These are phyloP conservation scores for Parnassius orleans DNA, from an alignment of 2,888 invertebrate genomes.

Conservation along the genomic window DNA sequence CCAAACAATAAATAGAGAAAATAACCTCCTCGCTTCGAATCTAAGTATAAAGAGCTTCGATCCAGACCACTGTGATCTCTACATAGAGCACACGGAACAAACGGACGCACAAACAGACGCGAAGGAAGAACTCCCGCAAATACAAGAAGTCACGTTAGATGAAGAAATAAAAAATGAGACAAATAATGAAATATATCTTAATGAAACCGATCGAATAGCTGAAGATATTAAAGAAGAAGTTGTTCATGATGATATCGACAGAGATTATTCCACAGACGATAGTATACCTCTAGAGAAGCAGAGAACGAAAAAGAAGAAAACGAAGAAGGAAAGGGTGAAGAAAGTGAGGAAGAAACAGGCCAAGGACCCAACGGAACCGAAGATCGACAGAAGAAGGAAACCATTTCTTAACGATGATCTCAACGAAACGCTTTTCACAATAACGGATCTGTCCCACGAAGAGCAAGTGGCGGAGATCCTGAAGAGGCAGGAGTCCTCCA, in stretches of 20 bases:
- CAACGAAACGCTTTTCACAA: slow-evolving; percentile 62
- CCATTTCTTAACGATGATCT: slow-evolving; percentile 65
- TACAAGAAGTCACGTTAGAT: slow-evolving; percentile 23
- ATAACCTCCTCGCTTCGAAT: slow-evolving; percentile 40
- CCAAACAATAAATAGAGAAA: slow-evolving; percentile 46
- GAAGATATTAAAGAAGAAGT: slow-evolving; percentile 26
- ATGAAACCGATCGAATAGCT: slow-evolving; percentile 22
- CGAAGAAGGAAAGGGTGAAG: slow-evolving; percentile 32
- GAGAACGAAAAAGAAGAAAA: slow-evolving; percentile 39
- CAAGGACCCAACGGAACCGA: slow-evolving; percentile 41
- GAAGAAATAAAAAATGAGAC: slow-evolving; percentile 33
- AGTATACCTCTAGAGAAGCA: slow-evolving; percentile 48
- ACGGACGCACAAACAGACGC: slow-evolving; percentile 18
- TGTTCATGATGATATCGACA: background rate
- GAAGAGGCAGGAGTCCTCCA: slow-evolving; percentile 58
- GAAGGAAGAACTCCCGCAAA: background rate
- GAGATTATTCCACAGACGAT: slow-evolving; percentile 51
- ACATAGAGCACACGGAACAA: slow-evolving; percentile 33
- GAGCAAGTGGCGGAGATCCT: slow-evolving; percentile 67
- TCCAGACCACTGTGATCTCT: slow-evolving; percentile 40
- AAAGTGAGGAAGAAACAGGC: slow-evolving; percentile 31
- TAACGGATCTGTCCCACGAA: slow-evolving; percentile 55
- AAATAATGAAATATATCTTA: slow-evolving; percentile 26
- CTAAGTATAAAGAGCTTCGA: slow-evolving; percentile 35
- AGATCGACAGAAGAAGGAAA: slow-evolving; percentile 59